Percentiles rank a stretch among this genome's conserved stretches.
These are phyloP conservation scores for Aurelia sp. DNA, from an alignment of 30 jellyfish, hydroid and myxozoan species.

Conservation along the genomic window DNA sequence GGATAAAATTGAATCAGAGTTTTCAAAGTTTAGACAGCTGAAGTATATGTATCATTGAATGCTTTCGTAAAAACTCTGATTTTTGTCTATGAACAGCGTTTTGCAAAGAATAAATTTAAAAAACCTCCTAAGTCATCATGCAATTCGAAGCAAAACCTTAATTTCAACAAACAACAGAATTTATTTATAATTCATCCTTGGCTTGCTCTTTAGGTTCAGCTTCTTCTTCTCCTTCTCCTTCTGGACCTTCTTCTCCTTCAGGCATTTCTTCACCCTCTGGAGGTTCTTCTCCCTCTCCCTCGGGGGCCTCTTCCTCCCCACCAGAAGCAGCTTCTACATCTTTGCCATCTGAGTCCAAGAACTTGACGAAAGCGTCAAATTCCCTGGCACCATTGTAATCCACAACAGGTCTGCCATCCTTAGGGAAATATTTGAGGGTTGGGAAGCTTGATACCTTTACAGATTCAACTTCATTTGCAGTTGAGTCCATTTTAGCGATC, in stretches of 20 bases:
- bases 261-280: slow-evolving; percentile 73
- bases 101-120: not conserved
- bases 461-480: slow-evolving; percentile 97
- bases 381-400: slow-evolving; percentile 99
- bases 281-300: slow-evolving; percentile 70
- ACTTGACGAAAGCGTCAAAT: slow-evolving; percentile 87
- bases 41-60: too few species aligned
- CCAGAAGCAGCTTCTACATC: slow-evolving; percentile 57
- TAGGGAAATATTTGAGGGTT: slow-evolving; percentile 92
- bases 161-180: too few species aligned
- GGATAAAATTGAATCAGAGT: too few species aligned
- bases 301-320: slow-evolving; percentile 76
- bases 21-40: too few species aligned
- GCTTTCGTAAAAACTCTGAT: too few species aligned
- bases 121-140: not conserved
- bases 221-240: slow-evolving; percentile 64
- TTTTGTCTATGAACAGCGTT: too few species aligned
- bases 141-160: not conserved
- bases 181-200: slow-evolving; percentile 60
- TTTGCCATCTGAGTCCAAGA: slow-evolving; percentile 98
- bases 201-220: slow-evolving; percentile 44
- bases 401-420: slow-evolving; percentile 88
- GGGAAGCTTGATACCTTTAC: slow-evolving; percentile 98
- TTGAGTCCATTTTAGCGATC: slow-evolving; percentile 99
- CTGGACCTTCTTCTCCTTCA: slow-evolving; percentile 69